These are phyloP conservation scores for Leptothorax acervorum DNA, from an alignment of 2,888 invertebrate genomes.

Conservation along the genomic window DNA sequence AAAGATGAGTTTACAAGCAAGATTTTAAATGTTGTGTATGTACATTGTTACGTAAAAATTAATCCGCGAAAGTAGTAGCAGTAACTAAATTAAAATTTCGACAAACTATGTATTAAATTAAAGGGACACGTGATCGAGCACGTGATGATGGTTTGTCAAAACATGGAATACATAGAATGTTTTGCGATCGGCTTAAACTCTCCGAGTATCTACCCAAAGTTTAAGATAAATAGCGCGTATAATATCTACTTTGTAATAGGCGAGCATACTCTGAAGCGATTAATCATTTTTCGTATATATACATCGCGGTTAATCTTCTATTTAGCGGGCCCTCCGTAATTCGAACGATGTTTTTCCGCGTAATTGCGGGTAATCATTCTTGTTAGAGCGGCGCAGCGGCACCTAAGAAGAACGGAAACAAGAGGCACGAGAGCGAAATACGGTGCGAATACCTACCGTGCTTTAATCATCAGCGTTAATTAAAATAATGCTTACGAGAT, in stretches of 20 bases:
- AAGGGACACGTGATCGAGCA: not conserved
- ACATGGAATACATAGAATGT: not conserved
- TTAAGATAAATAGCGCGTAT: constrained; percentile 40
- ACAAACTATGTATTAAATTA: not conserved
- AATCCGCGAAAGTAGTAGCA: not conserved
- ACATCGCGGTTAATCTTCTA: constrained; percentile 56
- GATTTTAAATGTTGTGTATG: not conserved
- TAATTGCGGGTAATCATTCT: constrained; percentile 57
- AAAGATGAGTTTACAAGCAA: constrained; percentile 13
- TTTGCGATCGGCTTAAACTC: constrained; percentile 48
- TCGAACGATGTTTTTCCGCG: constrained; percentile 57
- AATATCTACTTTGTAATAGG: constrained; percentile 41
- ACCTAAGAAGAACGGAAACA: constrained; percentile 54
- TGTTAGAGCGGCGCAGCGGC: constrained; percentile 49
- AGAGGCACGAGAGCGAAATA: constrained; percentile 52
- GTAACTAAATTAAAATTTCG: constrained; percentile 1
- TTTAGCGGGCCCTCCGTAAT: constrained; percentile 51
- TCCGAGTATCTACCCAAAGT: constrained; percentile 20
- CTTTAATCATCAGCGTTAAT: constrained; percentile 71
- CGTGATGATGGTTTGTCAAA: constrained; percentile 6
- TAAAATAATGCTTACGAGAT: constrained; percentile 78
- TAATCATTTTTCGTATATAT: constrained; percentile 54
- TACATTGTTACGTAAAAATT: not conserved
- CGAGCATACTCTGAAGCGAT: constrained; percentile 33
- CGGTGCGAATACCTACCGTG: constrained; percentile 50